These are phyloP conservation scores for Tenualosa thibaudeaui DNA, from an alignment of 2,797 vertebrate genomes.

Conservation along the genomic window DNA sequence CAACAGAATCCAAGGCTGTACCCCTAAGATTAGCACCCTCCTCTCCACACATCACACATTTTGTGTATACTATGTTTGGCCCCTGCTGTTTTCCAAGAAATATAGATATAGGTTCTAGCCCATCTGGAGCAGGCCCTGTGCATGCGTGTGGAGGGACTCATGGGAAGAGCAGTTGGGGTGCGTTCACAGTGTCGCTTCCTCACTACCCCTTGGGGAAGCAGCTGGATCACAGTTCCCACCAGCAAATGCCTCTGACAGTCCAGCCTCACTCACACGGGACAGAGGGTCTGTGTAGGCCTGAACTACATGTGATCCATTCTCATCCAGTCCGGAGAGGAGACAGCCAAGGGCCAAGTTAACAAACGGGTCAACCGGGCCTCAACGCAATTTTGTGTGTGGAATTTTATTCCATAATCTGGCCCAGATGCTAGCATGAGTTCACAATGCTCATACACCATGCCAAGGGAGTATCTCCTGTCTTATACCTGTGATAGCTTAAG, in stretches of 20 bases:
- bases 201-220: conserved; percentile 15
- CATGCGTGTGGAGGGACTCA: conserved; percentile 6
- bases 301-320: neutral
- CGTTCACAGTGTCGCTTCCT: conserved; percentile 21
- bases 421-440: neutral
- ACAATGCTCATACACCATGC: neutral
- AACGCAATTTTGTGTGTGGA: too few relatives aligned
- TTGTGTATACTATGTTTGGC: neutral
- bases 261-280: neutral
- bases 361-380: too few relatives aligned
- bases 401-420: too few relatives aligned
- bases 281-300: neutral
- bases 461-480: neutral
- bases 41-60: neutral
- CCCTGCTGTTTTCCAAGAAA: neutral
- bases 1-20: neutral
- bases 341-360: neutral
- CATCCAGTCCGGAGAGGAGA: neutral
- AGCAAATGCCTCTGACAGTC: neutral
- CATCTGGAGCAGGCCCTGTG: neutral
- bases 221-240: conserved; percentile 6
- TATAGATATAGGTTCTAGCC: neutral
- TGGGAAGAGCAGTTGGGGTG: neutral
- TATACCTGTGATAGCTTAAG: neutral
- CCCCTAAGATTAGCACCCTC: neutral